Evolutionary conservation across 1,140 invertebrate genomes (phyloP).

Genomic region (Drosophila kohkoa): DNA sequence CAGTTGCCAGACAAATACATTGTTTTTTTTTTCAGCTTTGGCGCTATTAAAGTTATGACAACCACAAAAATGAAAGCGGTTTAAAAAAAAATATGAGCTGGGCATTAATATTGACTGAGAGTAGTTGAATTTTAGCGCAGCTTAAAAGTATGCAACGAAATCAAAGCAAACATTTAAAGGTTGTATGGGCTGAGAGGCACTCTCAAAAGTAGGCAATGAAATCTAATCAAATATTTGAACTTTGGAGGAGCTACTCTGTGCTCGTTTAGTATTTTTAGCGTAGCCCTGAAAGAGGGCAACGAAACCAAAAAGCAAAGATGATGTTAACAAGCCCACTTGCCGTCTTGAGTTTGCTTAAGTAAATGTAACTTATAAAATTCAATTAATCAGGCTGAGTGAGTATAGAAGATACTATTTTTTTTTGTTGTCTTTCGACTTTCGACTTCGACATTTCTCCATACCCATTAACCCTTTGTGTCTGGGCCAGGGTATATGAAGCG

Average conservation of each 20-base stretch:
- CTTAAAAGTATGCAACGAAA: conserved; percentile 22
- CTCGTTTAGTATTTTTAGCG: neutral
- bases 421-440: neutral
- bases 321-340: neutral
- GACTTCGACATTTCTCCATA: neutral
- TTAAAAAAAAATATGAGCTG: neutral
- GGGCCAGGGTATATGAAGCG: conserved; percentile 30
- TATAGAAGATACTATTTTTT: neutral
- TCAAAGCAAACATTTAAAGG: neutral
- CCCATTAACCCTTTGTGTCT: neutral
- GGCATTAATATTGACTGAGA: conserved; percentile 10
- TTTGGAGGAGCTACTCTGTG: too few relatives aligned
- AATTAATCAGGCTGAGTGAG: neutral
- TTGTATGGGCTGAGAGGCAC: neutral
- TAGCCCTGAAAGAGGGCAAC: neutral
- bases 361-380: neutral
- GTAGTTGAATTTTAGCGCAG: conserved; percentile 1
- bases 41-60: conserved; percentile 2
- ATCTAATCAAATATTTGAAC: neutral
- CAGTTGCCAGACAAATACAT: conserved; percentile 6
- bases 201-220: conserved; percentile 8
- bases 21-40: neutral
- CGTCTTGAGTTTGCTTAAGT: neutral
- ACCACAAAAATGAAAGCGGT: conserved; percentile 5
- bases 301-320: neutral